A percentile compares a stretch with the other conserved stretches of the same genome.
These are phyloP conservation scores for Drosophila seguyi DNA, from an alignment of 1,140 invertebrate species.

Conservation along the genomic window DNA sequence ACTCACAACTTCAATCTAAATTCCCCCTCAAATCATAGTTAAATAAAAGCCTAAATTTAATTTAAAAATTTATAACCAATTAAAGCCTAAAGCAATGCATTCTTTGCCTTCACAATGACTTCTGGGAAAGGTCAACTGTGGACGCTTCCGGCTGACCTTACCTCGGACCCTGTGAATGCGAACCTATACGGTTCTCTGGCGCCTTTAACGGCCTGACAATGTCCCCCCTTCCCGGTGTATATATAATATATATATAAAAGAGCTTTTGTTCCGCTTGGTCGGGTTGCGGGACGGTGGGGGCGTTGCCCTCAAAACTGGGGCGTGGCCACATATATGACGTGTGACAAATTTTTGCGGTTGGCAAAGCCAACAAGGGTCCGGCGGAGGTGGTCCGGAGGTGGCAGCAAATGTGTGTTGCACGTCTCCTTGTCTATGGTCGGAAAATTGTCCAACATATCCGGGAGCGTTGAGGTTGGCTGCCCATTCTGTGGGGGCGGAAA, in stretches of 20 bases:
- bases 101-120: not conserved
- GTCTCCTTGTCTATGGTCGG: conserved; percentile 68
- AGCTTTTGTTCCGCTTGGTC: conserved; percentile 47
- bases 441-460: conserved; percentile 78
- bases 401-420: conserved; percentile 43
- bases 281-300: conserved; percentile 7
- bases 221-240: conserved; percentile 6
- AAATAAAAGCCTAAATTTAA: not conserved
- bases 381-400: not conserved
- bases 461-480: conserved; percentile 60
- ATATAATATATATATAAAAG: conserved; percentile 42
- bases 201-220: conserved; percentile 65
- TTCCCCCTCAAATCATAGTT: not conserved
- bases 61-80: conserved; percentile 9
- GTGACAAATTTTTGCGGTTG: conserved; percentile 73
- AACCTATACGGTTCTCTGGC: not conserved
- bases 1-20: not conserved
- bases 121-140: conserved; percentile 19
- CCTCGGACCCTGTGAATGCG: not conserved
- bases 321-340: conserved; percentile 64
- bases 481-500: conserved; percentile 23
- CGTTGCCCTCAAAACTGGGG: conserved; percentile 45
- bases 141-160: conserved; percentile 8
- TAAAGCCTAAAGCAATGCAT: not conserved
- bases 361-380: conserved; percentile 48